A percentile compares a stretch with the other conserved stretches of the same genome.
Evolutionary conservation across 2,797 vertebrate genomes (phyloP).

Genomic region (Sarcoramphus papa): DNA sequence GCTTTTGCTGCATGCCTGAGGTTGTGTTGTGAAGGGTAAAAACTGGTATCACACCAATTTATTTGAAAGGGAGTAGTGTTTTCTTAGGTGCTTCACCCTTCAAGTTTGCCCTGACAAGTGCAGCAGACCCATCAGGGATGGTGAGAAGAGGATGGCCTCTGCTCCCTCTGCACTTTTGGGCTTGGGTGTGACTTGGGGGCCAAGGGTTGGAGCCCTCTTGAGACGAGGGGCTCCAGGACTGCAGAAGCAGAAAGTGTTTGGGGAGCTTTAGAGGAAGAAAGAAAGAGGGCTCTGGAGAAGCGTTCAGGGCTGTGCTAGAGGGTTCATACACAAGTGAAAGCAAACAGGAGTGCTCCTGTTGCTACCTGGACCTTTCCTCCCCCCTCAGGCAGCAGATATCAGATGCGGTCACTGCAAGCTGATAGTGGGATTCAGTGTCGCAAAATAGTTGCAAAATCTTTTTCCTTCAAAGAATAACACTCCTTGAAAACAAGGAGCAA

Average conservation of each 20-base stretch:
- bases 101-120: not conserved
- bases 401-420: too few species aligned
- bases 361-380: not conserved
- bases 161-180: fast-evolving
- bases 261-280: not conserved
- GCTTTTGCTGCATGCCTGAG: fast-evolving
- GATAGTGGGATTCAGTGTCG: not conserved
- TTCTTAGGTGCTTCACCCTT: not conserved
- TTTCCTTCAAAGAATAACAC: not conserved
- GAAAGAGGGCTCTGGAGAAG: not conserved
- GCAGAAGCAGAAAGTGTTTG: not conserved
- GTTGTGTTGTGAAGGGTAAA: not conserved
- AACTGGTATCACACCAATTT: fast-evolving
- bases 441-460: not conserved
- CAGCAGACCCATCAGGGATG: not conserved
- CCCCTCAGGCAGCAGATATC: not conserved
- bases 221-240: not conserved
- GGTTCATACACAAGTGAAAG: fast-evolving
- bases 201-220: not conserved
- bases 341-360: not conserved
- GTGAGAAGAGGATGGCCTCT: not conserved
- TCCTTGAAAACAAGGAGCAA: not conserved
- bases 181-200: fast-evolving
- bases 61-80: fast-evolving
- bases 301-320: not conserved